Evolutionary conservation across 2,113 vertebrate species (phyloP).

Genomic region (Poecile atricapillus): DNA sequence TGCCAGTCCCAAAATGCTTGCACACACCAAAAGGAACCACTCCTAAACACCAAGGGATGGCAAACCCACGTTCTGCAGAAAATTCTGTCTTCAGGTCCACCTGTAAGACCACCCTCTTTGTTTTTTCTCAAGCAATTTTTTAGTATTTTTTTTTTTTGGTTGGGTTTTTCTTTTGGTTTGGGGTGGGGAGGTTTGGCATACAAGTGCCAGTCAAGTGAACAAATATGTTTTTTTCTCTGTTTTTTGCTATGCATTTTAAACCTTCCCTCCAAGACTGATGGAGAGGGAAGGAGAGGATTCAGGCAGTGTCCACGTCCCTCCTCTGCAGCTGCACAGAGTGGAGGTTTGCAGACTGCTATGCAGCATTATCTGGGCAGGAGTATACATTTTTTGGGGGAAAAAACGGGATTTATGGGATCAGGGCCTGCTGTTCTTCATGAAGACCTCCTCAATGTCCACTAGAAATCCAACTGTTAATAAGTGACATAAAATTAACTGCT

Average conservation of each 20-base stretch:
- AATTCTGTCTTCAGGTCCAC: accelerated
- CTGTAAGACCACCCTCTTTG: accelerated
- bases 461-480: not conserved
- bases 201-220: not conserved
- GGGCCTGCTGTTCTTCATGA: not conserved
- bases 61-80: not conserved
- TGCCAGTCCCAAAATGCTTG: not conserved
- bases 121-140: not conserved
- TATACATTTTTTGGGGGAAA: accelerated
- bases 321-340: not conserved
- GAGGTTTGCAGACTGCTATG: not conserved
- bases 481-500: not conserved
- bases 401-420: not conserved
- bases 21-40: not conserved
- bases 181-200: accelerated
- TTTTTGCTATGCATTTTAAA: not conserved
- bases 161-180: not conserved
- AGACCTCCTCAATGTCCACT: not conserved
- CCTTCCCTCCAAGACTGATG: not conserved
- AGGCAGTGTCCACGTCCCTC: not conserved
- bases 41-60: too few relatives aligned
- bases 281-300: not conserved
- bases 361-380: not conserved
- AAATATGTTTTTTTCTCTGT: not conserved
- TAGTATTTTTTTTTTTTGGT: not conserved